Evolutionary conservation across 2,888 invertebrate genomes (phyloP).

Genomic region (Antheraea yamamai): DNA sequence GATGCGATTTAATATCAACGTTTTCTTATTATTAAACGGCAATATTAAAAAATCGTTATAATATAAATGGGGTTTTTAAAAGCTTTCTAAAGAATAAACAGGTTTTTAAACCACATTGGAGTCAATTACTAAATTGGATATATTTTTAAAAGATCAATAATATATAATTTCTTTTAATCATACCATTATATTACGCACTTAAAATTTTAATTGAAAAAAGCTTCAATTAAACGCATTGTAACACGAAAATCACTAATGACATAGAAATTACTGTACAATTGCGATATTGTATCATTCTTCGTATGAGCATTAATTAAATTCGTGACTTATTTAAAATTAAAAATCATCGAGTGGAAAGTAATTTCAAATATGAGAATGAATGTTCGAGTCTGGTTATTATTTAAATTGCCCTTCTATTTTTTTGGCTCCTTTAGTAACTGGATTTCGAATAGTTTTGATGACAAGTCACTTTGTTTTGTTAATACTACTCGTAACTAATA

Average conservation of each 20-base stretch:
- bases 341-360: constrained; percentile 10
- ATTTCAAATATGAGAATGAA: constrained; percentile 10
- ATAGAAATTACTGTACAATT: neutral
- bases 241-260: neutral
- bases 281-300: neutral
- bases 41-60: too few species aligned
- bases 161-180: too few species aligned
- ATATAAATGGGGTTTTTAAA: too few species aligned
- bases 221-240: neutral
- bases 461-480: neutral
- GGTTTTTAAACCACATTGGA: too few species aligned
- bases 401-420: constrained; percentile 4
- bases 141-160: too few species aligned
- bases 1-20: too few species aligned
- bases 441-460: neutral
- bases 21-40: too few species aligned
- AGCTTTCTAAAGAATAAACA: too few species aligned
- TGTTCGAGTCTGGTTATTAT: constrained; percentile 13
- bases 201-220: neutral
- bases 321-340: constrained; percentile 14
- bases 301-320: neutral
- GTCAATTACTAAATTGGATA: too few species aligned
- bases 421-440: neutral
- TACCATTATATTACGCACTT: too few species aligned
- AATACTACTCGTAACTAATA: neutral